These are phyloP conservation scores for Anser brachyrhynchus DNA, from an alignment of 2,113 vertebrate species.

Conservation along the genomic window DNA sequence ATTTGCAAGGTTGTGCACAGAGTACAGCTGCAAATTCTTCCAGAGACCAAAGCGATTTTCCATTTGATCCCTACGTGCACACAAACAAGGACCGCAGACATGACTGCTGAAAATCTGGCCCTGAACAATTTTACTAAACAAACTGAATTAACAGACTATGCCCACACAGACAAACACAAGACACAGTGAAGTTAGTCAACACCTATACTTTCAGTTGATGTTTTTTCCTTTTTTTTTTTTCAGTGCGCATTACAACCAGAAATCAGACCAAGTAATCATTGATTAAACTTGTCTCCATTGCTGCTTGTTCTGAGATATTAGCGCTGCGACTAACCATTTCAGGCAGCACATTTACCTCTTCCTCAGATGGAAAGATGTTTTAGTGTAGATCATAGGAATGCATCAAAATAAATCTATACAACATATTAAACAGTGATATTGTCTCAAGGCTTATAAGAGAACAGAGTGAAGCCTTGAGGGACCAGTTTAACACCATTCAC, in stretches of 20 bases:
- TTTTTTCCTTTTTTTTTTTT: not conserved
- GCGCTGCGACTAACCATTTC: not conserved
- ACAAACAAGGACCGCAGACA: constrained; percentile 10
- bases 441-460: constrained; percentile 44
- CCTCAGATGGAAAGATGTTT: constrained; percentile 30
- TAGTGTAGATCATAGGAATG: constrained; percentile 53
- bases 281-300: not conserved
- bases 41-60: not conserved
- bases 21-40: not conserved
- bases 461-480: constrained; percentile 39
- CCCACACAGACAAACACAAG: constrained; percentile 65
- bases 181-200: constrained; percentile 56
- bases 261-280: not conserved
- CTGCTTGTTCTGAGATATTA: constrained; percentile 13
- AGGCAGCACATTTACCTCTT: constrained; percentile 56
- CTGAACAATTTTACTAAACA: constrained; percentile 28
- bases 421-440: constrained; percentile 14
- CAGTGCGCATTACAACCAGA: not conserved
- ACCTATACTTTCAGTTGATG: constrained; percentile 54
- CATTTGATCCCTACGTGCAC: not conserved
- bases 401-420: constrained; percentile 44
- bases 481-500: constrained; percentile 9
- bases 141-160: constrained; percentile 56
- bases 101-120: constrained; percentile 36
- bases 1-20: not conserved